Base-by-base conservation (phyloP, 2,797 vertebrate species). In the Australoheros facetus region DNA sequence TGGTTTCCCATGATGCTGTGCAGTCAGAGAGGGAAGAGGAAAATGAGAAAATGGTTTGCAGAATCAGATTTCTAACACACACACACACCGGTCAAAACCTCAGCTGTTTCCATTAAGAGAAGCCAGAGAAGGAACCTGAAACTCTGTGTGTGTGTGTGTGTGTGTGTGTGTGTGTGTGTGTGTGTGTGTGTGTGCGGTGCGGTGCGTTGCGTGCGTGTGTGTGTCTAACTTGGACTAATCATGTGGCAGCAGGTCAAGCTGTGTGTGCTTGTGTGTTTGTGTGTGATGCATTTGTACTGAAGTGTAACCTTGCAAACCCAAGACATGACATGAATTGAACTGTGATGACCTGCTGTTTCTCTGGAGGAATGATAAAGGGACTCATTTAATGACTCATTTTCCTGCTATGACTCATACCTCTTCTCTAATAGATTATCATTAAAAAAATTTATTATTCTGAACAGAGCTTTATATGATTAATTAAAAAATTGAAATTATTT, bases 111-210 rank as follows among this genome's bases (percentile, higher is more conserved):
- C 79, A 55, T 4, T 19, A 48, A 56, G 42, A 56, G 84, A 86
- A 79, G 89, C 83, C 57, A 66, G 84, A 93, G 75, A 81, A 16
- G 88, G 82, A 91, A 93, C 87, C 54, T 78, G 89, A 93, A 88
- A 80, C 87, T 72, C 19, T 32, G 53, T 69, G 59, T 60, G 53
- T 80, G 51, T 70, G 81, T 48, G 75, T 14, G 4, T 39, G 37
- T 80, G 51, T 70, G 81, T 48, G 75, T 14, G 4, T 39, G 37
- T 80, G 51, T 70, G 81, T 48, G 75, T 14, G 4, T 39, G 62
- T 53, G 73, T 71, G 37, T 64, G 48, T 48, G 34, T 62, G 26
- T 3, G 26, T 23, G 23, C 23, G 23, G 2, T 23, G 23, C 23
- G 23, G 23, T 23, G 23, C 23, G 23, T 23, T 23, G 26, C 1